These are phyloP conservation scores for Peromyscus aztecus DNA, from an alignment of 2,797 vertebrate genomes.

Conservation along the genomic window DNA sequence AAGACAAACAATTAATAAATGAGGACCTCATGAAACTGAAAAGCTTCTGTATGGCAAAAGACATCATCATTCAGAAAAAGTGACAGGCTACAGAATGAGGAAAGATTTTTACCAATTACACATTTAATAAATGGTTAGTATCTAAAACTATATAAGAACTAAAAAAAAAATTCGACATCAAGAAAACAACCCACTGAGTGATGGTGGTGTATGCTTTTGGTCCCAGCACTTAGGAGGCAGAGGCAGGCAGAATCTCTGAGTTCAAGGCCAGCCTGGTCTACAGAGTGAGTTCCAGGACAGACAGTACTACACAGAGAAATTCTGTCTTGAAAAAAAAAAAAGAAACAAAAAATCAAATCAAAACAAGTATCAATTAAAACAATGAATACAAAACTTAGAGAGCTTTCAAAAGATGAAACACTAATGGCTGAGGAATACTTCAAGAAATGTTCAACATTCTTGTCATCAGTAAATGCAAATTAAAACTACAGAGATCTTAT, in stretches of 20 bases:
- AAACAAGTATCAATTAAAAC: not conserved
- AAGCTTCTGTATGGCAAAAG: not conserved
- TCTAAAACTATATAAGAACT: not conserved
- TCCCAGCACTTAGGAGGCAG: not conserved
- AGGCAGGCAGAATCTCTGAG: not conserved
- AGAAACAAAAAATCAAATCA: not conserved
- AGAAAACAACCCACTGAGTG: not conserved
- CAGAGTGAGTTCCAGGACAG: not conserved
- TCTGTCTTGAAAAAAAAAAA: not conserved
- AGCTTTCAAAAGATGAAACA: not conserved
- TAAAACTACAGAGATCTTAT: not conserved
- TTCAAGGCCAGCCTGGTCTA: not conserved
- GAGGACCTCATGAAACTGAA: not conserved
- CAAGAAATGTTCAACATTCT: not conserved
- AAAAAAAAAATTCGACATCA: not conserved
- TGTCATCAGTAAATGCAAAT: not conserved
- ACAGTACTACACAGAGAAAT: not conserved
- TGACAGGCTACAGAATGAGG: not conserved
- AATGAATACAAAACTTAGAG: not conserved
- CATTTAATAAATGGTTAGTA: not conserved
- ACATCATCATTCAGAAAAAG: not conserved
- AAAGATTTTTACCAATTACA: not conserved
- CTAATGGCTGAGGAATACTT: not conserved
- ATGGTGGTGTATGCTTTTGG: not conserved
- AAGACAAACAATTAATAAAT: constrained; percentile 1